phyloP scores from a whole-genome alignment of 2,113 vertebrate species.

The Anser brachyrhynchus region DNA sequence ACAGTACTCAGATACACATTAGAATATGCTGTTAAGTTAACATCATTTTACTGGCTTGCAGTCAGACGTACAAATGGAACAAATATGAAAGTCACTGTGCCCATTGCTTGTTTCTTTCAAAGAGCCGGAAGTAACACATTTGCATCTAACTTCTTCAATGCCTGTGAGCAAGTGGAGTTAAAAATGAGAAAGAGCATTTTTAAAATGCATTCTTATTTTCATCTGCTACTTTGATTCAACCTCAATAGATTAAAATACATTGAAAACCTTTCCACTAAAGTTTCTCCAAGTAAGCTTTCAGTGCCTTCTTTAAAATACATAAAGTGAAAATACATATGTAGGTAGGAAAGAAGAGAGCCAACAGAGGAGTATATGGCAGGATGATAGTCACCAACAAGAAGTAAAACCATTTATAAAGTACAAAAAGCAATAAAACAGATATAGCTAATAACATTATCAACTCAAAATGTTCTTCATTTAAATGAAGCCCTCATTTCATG shows the following conservation, averaged over 20 bases:
- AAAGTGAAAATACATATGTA: neutral
- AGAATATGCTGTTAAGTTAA: conserved; percentile 23
- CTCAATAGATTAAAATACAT: neutral
- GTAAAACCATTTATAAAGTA: neutral
- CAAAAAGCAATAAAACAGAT: neutral
- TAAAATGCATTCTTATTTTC: neutral
- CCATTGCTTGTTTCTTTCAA: neutral
- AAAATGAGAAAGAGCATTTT: neutral
- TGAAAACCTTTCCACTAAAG: neutral
- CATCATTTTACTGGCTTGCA: conserved; percentile 47
- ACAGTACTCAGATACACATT: neutral
- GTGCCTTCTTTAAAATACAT: neutral
- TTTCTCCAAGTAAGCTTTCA: neutral
- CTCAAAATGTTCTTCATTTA: neutral
- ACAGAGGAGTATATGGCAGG: neutral
- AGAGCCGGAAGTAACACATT: neutral
- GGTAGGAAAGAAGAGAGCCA: neutral
- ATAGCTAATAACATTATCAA: neutral
- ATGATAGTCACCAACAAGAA: neutral
- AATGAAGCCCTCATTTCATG: neutral
- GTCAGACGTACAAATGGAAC: conserved; percentile 35
- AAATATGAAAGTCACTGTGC: neutral
- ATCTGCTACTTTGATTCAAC: neutral
- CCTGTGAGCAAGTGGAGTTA: neutral
- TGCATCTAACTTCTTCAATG: neutral